These are phyloP conservation scores for Mycetomoellerius zeteki DNA, from an alignment of 1,140 invertebrate species.

Conservation along the genomic window DNA sequence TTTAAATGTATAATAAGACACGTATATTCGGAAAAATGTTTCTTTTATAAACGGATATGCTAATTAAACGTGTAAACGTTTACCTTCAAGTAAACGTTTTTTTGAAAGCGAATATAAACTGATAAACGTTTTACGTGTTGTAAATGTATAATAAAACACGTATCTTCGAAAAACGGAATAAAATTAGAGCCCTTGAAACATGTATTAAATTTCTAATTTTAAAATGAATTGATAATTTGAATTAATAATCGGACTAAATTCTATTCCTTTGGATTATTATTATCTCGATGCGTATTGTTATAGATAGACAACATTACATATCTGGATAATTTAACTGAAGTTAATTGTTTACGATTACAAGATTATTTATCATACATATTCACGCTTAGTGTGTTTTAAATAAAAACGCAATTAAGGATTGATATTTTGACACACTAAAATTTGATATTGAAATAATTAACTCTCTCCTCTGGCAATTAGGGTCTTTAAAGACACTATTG, in stretches of 20 bases:
- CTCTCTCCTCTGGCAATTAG: too few species aligned
- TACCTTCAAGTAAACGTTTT: too few species aligned
- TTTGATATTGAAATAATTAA: not conserved
- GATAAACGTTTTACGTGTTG: too few species aligned
- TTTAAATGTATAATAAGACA: too few species aligned
- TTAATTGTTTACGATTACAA: slow-evolving; percentile 20
- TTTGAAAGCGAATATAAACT: too few species aligned
- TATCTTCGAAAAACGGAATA: too few species aligned
- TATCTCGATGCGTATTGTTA: not conserved
- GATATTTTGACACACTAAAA: not conserved
- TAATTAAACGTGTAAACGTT: too few species aligned
- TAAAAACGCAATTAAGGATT: slow-evolving; percentile 32
- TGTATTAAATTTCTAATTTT: not conserved
- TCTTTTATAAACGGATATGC: too few species aligned
- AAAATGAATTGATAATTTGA: not conserved
- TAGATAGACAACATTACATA: slow-evolving; percentile 8
- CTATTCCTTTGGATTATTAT: slow-evolving; percentile 14
- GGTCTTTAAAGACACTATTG: too few species aligned
- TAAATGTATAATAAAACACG: too few species aligned
- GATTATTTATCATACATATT: slow-evolving; percentile 38
- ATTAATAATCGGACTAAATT: not conserved
- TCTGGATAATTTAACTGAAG: not conserved
- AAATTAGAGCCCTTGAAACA: too few species aligned
- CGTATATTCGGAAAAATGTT: too few species aligned
- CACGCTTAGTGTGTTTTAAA: slow-evolving; percentile 18